Evolutionary conservation across 2,797 vertebrate genomes (phyloP).

Genomic region (Microctenopoma steveboyesi): DNA sequence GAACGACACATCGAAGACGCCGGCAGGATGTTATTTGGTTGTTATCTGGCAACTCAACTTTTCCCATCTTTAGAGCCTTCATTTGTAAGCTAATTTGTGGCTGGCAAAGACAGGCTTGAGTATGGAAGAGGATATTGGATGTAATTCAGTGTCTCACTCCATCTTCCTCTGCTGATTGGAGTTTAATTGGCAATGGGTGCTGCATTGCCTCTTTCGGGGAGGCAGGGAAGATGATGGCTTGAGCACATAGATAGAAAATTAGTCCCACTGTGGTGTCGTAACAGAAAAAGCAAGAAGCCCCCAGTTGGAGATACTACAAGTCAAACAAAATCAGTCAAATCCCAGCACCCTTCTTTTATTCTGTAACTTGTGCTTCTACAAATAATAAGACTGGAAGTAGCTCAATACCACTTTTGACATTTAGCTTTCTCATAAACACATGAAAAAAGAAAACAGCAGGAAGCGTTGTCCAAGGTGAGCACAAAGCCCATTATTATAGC

Average conservation of each 20-base stretch:
- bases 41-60: slow-evolving; percentile 70
- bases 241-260: slow-evolving; percentile 35
- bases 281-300: slow-evolving; percentile 6
- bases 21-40: slow-evolving; percentile 73
- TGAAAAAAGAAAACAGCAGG: not conserved
- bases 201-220: slow-evolving; percentile 55
- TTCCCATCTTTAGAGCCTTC: slow-evolving; percentile 70
- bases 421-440: slow-evolving; percentile 3
- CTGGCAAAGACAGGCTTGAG: slow-evolving; percentile 67
- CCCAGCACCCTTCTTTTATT: not conserved
- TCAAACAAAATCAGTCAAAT: not conserved
- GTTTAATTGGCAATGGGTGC: slow-evolving; percentile 80
- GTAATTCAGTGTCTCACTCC: slow-evolving; percentile 78
- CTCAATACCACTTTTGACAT: slow-evolving; percentile 26
- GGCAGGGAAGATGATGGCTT: slow-evolving; percentile 36
- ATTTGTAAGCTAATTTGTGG: slow-evolving; percentile 82
- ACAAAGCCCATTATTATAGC: slow-evolving; percentile 38
- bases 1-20: slow-evolving; percentile 66
- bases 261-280: slow-evolving; percentile 27
- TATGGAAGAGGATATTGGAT: slow-evolving; percentile 81
- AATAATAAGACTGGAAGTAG: not conserved
- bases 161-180: slow-evolving; percentile 77
- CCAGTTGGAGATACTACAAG: not conserved
- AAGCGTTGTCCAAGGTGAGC: slow-evolving; percentile 30
- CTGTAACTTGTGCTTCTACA: not conserved